phyloP scores from a whole-genome alignment of 2,113 vertebrate species.

The Rana temporaria region DNA sequence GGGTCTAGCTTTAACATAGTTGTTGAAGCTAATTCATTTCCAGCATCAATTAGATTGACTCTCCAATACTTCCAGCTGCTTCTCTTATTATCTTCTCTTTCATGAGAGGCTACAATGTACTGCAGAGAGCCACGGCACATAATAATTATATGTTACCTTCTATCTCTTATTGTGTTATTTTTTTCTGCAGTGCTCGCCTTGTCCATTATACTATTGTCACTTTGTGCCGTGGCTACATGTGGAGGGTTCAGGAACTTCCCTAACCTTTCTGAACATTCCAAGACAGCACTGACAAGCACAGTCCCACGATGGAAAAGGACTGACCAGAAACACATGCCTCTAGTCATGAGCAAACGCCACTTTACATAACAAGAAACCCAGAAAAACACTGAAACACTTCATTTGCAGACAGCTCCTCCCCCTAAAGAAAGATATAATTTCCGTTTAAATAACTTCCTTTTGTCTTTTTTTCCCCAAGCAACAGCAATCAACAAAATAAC shows the following conservation, averaged over 20 bases:
- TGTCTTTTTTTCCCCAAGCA: constrained; percentile 49
- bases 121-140: constrained; percentile 38
- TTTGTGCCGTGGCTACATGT: constrained; percentile 31
- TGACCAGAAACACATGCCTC: not conserved
- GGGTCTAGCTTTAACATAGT: constrained; percentile 47
- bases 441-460: constrained; percentile 55
- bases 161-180: constrained; percentile 39
- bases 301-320: constrained; percentile 2
- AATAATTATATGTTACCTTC: constrained; percentile 51
- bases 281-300: constrained; percentile 7
- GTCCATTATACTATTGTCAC: constrained; percentile 40
- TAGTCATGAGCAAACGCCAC: constrained; percentile 4
- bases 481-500: constrained; percentile 57
- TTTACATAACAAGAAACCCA: constrained; percentile 24
- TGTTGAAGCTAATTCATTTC: constrained; percentile 50
- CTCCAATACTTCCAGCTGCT: constrained; percentile 52
- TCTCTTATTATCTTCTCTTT: constrained; percentile 52
- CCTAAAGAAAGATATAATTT: constrained; percentile 53
- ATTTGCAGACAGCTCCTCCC: constrained; percentile 49
- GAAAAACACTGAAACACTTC: constrained; percentile 17
- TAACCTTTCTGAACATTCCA: constrained; percentile 17
- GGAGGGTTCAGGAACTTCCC: constrained; percentile 11
- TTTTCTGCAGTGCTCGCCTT: constrained; percentile 21
- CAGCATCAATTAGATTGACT: constrained; percentile 52
- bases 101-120: constrained; percentile 42